Base-by-base conservation (phyloP, 2,113 vertebrate genomes). In the Tragulus kanchil region DNA sequence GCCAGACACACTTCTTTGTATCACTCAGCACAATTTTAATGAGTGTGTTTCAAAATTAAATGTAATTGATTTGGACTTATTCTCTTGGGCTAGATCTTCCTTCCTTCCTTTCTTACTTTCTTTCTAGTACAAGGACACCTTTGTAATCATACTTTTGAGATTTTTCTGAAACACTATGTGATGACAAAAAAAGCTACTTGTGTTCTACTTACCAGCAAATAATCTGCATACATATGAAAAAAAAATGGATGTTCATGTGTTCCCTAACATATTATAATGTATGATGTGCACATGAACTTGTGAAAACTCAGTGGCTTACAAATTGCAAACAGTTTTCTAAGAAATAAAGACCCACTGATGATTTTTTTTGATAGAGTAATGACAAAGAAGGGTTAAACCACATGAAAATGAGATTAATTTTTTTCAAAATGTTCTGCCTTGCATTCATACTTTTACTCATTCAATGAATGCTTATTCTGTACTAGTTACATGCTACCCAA, bases 1-100 rank as follows among this genome's bases (percentile, higher is more conserved):
- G 59, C 16, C 25, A 64, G 64, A 10, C 16, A 52, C 4, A 59
- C 2, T 45, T 23, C 23, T 89, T 62, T 67, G 48, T 65, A 50
- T 50, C 36, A 75, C 25, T 2, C n/a, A 52, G 15, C 26, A 64
- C 13, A 48, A 65, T 14, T 89, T 77, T 77, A 52, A 93, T 54
- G 52, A 75, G 17, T 84, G 94, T n/a, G 59, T 42, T 84, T 89
- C 78, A 59, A 77, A 84, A 75, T 75, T 56, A 89, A 89, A 58
- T 83, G 56, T 54, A 84, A n/a, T 64, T 28, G 9, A 77, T 58
- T 90, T 59, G 12, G 78, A 89, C 52, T 83, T 89, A 50, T 83
- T 95, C 31, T 28, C 21, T 11, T 75, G 48, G 2, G 3, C 19
- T 48, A 42, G 52, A 5, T 64, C 62, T 64, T 54, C 5, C 52